Conservation (phyloP, 2,113 vertebrate species). For the Cololabis saira region DNA sequence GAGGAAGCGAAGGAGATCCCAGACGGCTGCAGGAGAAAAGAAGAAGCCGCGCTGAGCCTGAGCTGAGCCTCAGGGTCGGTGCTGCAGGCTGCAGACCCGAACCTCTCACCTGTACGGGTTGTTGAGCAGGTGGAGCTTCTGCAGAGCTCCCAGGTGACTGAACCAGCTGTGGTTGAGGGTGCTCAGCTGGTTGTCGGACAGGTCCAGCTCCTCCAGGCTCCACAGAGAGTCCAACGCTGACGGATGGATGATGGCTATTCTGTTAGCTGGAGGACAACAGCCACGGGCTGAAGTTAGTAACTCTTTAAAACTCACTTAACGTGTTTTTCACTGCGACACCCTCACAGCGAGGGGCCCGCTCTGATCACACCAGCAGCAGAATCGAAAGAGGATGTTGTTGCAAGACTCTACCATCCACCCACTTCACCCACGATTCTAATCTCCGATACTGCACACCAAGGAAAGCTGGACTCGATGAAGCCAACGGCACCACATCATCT, state of each 20-base stretch:
- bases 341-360: no score
- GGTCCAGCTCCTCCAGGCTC: slow-evolving; percentile 59
- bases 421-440: no score
- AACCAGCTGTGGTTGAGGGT: slow-evolving; percentile 54
- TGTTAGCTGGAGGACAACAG: slow-evolving; percentile 49
- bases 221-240: slow-evolving; percentile 50
- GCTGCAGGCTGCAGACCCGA: background rate
- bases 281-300: no score
- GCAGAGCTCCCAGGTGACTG: slow-evolving; percentile 38
- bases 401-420: no score
- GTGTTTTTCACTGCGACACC: no score
- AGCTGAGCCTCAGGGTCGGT: background rate
- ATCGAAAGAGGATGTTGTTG: no score
- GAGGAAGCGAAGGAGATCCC: background rate
- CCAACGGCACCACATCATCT: no score
- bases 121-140: slow-evolving; percentile 59
- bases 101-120: slow-evolving; percentile 62
- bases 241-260: slow-evolving; percentile 31
- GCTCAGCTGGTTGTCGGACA: slow-evolving; percentile 62
- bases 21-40: slow-evolving; percentile 37
- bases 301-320: no score
- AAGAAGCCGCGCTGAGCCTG: background rate
- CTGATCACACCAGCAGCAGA: no score
- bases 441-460: no score
- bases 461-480: no score